phyloP scores from a whole-genome alignment of 2,888 invertebrate species.

The Dryomyza anilis region DNA sequence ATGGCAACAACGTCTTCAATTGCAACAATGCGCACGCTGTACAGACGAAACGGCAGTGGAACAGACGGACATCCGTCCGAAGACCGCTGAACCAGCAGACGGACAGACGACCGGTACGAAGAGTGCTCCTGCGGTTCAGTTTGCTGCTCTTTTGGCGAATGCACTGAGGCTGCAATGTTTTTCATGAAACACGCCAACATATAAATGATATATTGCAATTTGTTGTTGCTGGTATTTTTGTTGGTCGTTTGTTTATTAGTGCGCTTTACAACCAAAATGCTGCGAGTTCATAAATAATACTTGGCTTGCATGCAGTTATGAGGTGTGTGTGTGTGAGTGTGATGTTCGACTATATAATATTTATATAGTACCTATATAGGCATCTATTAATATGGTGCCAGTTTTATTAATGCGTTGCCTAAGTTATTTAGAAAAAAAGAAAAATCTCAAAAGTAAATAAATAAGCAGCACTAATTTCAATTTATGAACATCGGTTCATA shows the following conservation, averaged over 20 bases:
- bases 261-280: neutral
- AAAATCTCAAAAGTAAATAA: too few species aligned
- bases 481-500: too few species aligned
- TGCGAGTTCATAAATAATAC: neutral
- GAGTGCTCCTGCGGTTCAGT: too few species aligned
- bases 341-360: too few species aligned
- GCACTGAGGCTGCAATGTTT: neutral
- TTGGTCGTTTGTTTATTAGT: neutral
- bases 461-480: too few species aligned
- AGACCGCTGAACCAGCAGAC: neutral
- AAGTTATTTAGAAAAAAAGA: too few species aligned
- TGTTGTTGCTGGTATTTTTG: neutral
- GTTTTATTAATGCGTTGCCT: too few species aligned
- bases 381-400: too few species aligned
- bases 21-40: constrained; percentile 22
- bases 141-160: neutral
- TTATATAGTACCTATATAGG: too few species aligned
- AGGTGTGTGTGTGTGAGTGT: neutral
- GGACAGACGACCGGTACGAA: neutral
- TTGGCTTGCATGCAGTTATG: neutral
- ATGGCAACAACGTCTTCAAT: constrained; percentile 36
- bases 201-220: neutral
- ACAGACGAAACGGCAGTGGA: neutral
- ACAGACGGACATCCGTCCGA: neutral
- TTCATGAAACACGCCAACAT: too few species aligned